Conservation (phyloP, 2,113 vertebrate genomes). For the Centropus bengalensis region DNA sequence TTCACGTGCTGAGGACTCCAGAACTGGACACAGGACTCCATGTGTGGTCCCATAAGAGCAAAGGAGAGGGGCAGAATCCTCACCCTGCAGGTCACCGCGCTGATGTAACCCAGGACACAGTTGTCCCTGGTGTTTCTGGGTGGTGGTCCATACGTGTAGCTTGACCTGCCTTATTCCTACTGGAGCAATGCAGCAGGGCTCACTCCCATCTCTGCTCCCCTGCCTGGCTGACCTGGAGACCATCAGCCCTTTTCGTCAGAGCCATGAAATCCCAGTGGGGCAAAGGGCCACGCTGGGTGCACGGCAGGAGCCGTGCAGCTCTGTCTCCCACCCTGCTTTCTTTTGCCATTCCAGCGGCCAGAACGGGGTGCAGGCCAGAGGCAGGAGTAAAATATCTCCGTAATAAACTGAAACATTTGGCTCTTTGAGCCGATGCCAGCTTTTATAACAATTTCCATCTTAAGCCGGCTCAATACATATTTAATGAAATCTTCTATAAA, state of each 20-base stretch:
- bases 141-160: too few relatives aligned
- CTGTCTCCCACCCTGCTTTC: rapidly evolving
- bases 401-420: slow-evolving; percentile 75
- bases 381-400: slow-evolving; percentile 66
- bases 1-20: too few relatives aligned
- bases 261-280: rapidly evolving
- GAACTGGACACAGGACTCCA: too few relatives aligned
- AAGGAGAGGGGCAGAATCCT: too few relatives aligned
- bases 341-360: neutral
- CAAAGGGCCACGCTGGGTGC: neutral
- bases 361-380: neutral
- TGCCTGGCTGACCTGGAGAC: rapidly evolving
- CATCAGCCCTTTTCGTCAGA: neutral
- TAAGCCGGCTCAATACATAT: slow-evolving; percentile 81
- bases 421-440: slow-evolving; percentile 75
- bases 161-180: neutral
- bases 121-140: too few relatives aligned
- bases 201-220: neutral
- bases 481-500: slow-evolving; percentile 85
- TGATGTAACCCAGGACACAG: too few relatives aligned
- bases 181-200: rapidly evolving
- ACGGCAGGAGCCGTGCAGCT: neutral
- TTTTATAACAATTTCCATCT: slow-evolving; percentile 85
- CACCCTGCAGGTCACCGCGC: too few relatives aligned
- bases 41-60: too few relatives aligned